These are phyloP conservation scores for Bombus waltoni DNA, from an alignment of 1,140 invertebrate species.

Conservation along the genomic window DNA sequence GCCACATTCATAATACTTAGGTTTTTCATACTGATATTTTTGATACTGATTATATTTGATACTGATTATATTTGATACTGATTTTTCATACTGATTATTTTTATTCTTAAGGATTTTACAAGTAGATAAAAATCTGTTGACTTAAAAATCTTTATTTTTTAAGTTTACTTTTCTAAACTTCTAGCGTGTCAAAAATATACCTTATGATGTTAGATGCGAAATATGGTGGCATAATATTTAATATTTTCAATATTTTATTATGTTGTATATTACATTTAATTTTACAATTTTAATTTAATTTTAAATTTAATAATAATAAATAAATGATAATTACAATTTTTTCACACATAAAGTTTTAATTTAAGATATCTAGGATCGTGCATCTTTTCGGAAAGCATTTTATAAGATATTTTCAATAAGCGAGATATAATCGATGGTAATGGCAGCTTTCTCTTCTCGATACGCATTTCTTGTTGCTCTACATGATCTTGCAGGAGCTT, in stretches of 20 bases:
- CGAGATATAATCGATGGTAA: neutral
- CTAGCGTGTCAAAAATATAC: too few species aligned
- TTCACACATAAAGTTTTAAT: conserved; percentile 4
- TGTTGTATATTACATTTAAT: neutral
- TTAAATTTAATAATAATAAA: too few species aligned
- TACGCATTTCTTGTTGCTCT: conserved; percentile 38
- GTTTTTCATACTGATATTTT: neutral
- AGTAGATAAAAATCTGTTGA: too few species aligned
- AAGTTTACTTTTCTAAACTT: too few species aligned
- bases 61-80: too few species aligned
- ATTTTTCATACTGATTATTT: neutral
- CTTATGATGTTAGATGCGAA: too few species aligned
- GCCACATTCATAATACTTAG: neutral
- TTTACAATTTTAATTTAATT: neutral
- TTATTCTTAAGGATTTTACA: neutral
- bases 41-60: neutral
- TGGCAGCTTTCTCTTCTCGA: conserved; percentile 41
- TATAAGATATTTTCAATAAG: conserved; percentile 20
- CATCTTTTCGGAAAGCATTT: neutral
- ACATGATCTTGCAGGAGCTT: conserved; percentile 19
- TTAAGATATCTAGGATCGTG: neutral
- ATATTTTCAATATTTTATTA: neutral
- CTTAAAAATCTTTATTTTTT: too few species aligned
- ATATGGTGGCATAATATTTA: neutral
- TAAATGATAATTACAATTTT: neutral